phyloP scores from a whole-genome alignment of 2,888 invertebrate species.

The Eupithecia subumbrata region DNA sequence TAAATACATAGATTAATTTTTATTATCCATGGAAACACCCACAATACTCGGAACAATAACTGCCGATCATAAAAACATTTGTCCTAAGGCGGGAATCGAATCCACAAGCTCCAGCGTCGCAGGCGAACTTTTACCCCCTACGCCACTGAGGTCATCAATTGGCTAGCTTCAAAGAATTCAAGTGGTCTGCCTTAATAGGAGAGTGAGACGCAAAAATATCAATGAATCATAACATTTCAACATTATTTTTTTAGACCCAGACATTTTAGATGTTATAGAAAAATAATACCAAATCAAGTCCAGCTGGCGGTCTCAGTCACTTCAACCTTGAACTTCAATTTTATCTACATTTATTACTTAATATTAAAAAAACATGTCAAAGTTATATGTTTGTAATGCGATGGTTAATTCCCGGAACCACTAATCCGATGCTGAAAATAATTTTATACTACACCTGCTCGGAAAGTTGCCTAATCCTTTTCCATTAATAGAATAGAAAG shows the following conservation, averaged over 20 bases:
- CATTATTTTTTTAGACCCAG: background rate
- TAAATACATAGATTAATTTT: too few relatives aligned
- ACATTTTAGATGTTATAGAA: slow-evolving; percentile 8
- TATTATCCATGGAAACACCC: too few relatives aligned
- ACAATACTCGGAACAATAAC: too few relatives aligned
- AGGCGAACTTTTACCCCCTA: too few relatives aligned
- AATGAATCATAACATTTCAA: background rate
- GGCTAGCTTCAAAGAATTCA: background rate
- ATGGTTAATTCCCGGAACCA: too few relatives aligned
- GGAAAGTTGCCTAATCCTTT: too few relatives aligned
- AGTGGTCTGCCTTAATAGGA: background rate
- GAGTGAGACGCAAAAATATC: background rate
- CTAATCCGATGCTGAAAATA: too few relatives aligned
- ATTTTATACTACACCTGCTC: too few relatives aligned
- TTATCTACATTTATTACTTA: background rate
- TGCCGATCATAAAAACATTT: too few relatives aligned
- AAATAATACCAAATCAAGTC: slow-evolving; percentile 17
- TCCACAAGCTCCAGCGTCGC: too few relatives aligned
- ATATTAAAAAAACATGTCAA: background rate
- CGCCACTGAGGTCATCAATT: background rate
- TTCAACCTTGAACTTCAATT: slow-evolving; percentile 9
- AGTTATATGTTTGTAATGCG: background rate
- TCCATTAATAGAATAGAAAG: too few relatives aligned
- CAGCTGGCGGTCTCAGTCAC: background rate
- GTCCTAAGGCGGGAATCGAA: too few relatives aligned